These are phyloP conservation scores for Sturnira hondurensis DNA, from an alignment of 2,113 vertebrate species.

Conservation along the genomic window DNA sequence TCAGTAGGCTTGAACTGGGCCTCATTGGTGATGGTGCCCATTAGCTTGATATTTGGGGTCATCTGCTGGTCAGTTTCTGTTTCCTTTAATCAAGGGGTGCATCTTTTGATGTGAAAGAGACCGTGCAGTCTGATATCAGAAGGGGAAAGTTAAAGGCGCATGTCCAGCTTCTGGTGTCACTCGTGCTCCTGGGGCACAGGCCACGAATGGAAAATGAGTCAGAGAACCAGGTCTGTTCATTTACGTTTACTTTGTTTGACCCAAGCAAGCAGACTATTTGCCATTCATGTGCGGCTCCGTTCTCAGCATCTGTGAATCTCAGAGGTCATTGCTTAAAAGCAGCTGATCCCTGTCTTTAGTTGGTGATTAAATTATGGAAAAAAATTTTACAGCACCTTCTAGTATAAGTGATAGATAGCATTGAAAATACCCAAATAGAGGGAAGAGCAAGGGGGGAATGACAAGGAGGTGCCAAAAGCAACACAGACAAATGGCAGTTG, in stretches of 20 bases:
- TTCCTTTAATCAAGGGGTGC: neutral
- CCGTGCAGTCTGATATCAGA: neutral
- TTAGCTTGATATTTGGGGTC: neutral
- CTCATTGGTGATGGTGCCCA: neutral
- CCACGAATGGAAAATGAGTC: neutral
- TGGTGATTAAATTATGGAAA: neutral
- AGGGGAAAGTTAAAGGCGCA: neutral
- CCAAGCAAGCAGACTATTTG: neutral
- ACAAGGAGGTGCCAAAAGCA: neutral
- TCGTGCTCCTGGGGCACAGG: neutral
- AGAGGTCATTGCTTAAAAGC: neutral
- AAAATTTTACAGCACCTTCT: neutral
- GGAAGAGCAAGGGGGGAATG: neutral
- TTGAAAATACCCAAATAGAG: neutral
- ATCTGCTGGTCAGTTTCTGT: neutral
- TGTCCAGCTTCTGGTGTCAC: neutral
- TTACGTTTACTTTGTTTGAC: neutral
- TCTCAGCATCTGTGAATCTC: neutral
- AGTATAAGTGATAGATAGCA: neutral
- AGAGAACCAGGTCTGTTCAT: neutral
- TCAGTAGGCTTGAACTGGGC: neutral
- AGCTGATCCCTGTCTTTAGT: neutral
- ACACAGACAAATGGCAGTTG: accelerated
- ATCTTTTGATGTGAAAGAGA: neutral
- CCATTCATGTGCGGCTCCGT: neutral